Percentiles rank a stretch among this genome's conserved stretches.
These are phyloP conservation scores for Margaritifera margaritifera DNA, from an alignment of 2,888 invertebrate genomes.

Conservation along the genomic window DNA sequence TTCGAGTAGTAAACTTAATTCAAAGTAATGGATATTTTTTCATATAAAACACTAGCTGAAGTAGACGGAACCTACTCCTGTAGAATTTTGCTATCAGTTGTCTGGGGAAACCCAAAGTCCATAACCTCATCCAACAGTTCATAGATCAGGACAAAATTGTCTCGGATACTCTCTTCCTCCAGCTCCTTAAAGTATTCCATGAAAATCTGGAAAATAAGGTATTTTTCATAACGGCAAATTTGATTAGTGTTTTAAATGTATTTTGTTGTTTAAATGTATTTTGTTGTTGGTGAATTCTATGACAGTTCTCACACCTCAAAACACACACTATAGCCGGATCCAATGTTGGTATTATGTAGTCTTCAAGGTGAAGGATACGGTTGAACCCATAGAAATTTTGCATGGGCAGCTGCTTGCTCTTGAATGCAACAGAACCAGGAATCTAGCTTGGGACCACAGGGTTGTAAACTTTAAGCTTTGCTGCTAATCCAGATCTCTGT, in stretches of 20 bases:
- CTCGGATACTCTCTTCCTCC: conserved; percentile 98
- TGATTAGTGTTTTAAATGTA: background rate
- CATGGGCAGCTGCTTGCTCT: too few species aligned
- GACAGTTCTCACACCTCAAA: background rate
- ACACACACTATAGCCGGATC: background rate
- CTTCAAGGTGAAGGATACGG: background rate
- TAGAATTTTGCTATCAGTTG: conserved; percentile 97
- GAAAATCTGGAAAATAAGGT: conserved; percentile 76
- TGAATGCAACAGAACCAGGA: too few species aligned
- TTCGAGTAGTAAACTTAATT: background rate
- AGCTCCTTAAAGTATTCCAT: conserved; percentile 98
- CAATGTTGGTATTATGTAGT: background rate
- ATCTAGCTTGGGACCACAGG: too few species aligned
- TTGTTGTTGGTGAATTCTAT: background rate
- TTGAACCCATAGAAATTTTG: too few species aligned
- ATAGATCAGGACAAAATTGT: conserved; percentile 99
- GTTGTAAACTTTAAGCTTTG: too few species aligned
- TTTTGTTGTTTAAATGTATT: background rate
- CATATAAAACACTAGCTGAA: background rate
- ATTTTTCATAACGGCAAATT: background rate
- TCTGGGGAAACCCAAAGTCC: conserved; percentile 99
- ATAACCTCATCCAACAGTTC: conserved; percentile 96
- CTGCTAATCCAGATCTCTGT: too few species aligned
- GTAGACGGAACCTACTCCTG: conserved; percentile 80
- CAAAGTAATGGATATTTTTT: background rate